Percentiles rank a stretch among this genome's conserved stretches.
Evolutionary conservation across 2,888 invertebrate species (phyloP).

Genomic region (Tinea trinotella): DNA sequence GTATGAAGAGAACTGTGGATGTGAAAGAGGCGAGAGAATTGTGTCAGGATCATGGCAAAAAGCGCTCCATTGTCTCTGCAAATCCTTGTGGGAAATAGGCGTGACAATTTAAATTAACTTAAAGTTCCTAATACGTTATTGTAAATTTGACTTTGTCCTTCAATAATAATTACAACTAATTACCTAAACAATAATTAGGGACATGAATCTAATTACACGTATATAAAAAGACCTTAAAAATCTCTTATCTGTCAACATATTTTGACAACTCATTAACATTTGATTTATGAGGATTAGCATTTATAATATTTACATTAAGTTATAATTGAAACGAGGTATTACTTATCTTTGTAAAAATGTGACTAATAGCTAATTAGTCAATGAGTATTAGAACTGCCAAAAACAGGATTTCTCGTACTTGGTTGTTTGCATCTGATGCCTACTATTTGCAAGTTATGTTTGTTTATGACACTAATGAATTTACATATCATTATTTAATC

Average conservation of each 20-base stretch:
- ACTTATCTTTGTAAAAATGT: neutral
- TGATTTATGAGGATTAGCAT: neutral
- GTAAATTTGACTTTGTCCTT: neutral
- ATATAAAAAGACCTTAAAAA: neutral
- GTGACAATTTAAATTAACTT: too few species aligned
- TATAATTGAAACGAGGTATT: neutral
- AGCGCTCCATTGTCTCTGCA: too few species aligned
- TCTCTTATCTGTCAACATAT: neutral
- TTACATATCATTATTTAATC: too few species aligned
- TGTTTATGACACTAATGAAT: too few species aligned
- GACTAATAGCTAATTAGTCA: neutral
- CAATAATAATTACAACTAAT: neutral
- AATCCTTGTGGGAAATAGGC: too few species aligned
- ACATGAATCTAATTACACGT: neutral
- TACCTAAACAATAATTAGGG: neutral
- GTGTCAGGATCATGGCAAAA: too few species aligned
- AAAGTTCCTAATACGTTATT: too few species aligned
- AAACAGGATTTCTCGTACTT: neutral
- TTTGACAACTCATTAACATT: neutral
- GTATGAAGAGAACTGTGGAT: too few species aligned
- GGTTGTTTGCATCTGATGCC: too few species aligned
- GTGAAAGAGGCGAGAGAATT: too few species aligned
- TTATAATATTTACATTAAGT: neutral
- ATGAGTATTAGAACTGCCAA: neutral
- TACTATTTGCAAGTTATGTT: too few species aligned